Base-by-base conservation (phyloP, 2,113 vertebrate genomes). In the Callipepla squamata region DNA sequence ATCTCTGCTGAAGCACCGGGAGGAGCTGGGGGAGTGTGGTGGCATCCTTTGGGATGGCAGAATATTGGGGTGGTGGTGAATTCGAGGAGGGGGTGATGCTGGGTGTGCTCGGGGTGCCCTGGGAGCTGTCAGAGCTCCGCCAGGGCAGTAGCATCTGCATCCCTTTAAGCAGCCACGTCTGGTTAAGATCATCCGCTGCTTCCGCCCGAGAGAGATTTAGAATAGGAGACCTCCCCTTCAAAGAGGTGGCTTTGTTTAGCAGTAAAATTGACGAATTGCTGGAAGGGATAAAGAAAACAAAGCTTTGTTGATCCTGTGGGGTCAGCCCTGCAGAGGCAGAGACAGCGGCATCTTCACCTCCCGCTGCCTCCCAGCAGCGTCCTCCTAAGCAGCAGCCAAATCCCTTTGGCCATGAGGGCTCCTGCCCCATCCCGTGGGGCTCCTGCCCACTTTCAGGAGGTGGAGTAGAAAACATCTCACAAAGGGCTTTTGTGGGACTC, bases 241-340 rank as follows among this genome's bases (percentile, higher is more conserved):
- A 76, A 88, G 82, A 80, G 51, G 65, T 22, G 1, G 47, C 20
- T 86, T 95, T 95, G 93, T 94, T 95, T 90, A 93, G 85, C 80
- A 59, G 73, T 95, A 92, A 77, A 92, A 93, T 34, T 83, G 93
- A 96, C 90, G 80, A 74, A 96, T 93, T 87, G 44, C 89, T 89
- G 47, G 55, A 80, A 61, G 68, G 61, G 61, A 63, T 85, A 87
- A 94, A 83, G 82, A 42, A 95, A 95, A 94, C 85, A 82, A 86
- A 78, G 68, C 5, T 68, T 38, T 87, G 81, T 92, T 82, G 87
- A 32, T 74, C 45, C 76, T 3, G 0, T 0, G 0, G 63, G 76
- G 34, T 55, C 23, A 59, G 80, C 34, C 50, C 84, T 9, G 13
- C 61, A 18, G 17, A 0, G 9, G 19, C 34, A 53, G 26, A 28